Evolutionary conservation across 2,113 vertebrate species (phyloP).

Genomic region (Aegithalos caudatus): DNA sequence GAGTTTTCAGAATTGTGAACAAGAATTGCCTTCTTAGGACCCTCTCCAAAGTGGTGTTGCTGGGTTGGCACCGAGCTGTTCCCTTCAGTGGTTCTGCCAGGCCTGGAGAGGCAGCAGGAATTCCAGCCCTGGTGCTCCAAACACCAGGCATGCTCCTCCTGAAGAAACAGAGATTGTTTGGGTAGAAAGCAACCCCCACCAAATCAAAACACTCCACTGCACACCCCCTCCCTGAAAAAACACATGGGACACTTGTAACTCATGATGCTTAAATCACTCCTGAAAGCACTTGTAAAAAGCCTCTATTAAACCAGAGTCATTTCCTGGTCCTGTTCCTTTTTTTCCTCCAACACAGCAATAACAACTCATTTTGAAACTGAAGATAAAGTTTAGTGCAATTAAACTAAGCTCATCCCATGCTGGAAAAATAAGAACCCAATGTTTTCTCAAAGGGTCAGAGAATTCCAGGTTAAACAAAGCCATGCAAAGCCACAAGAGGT

Average conservation of each 20-base stretch:
- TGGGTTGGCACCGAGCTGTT: fast-evolving
- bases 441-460: neutral
- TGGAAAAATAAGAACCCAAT: neutral
- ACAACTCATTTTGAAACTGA: neutral
- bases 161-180: neutral
- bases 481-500: neutral
- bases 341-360: neutral
- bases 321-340: neutral
- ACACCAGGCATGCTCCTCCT: neutral
- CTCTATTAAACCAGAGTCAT: neutral
- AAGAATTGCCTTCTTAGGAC: neutral
- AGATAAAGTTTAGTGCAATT: neutral
- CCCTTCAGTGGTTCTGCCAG: neutral
- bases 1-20: neutral
- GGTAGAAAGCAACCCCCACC: neutral
- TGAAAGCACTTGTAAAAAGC: neutral
- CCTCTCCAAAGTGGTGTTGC: neutral
- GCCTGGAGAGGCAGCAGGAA: neutral
- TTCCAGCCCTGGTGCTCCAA: neutral
- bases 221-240: neutral
- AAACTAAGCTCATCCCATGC: neutral
- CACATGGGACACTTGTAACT: neutral
- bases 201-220: neutral
- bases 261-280: neutral
- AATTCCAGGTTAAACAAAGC: neutral